Evolutionary conservation across 2,888 invertebrate genomes (phyloP).

Genomic region (Platypus cylindrus): DNA sequence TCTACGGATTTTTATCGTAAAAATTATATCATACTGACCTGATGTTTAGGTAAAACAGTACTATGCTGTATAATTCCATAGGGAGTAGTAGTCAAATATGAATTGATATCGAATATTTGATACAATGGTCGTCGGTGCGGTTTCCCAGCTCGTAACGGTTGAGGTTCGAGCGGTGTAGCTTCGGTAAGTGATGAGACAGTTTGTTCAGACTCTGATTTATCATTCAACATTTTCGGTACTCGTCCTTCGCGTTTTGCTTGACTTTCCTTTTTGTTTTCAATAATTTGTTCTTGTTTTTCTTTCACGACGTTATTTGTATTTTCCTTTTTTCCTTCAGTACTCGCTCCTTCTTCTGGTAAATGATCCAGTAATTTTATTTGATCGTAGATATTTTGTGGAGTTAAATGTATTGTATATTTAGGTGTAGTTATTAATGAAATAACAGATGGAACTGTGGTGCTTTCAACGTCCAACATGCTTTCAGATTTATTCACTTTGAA

Average conservation of each 20-base stretch:
- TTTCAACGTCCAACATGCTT: not conserved
- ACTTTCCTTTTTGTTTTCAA: conserved; percentile 4
- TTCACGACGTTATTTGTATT: not conserved
- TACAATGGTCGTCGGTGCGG: conserved; percentile 11
- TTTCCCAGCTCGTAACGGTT: conserved; percentile 13
- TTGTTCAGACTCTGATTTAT: conserved; percentile 1
- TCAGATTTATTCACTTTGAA: conserved; percentile 1
- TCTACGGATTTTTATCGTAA: no score
- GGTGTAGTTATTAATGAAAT: conserved; percentile 25
- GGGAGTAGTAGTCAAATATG: conserved; percentile 13
- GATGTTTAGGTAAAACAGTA: conserved; percentile 22
- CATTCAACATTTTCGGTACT: conserved; percentile 7
- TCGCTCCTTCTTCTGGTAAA: conserved; percentile 16
- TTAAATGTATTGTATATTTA: conserved; percentile 24
- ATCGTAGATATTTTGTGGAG: conserved; percentile 28
- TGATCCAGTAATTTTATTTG: conserved; percentile 25
- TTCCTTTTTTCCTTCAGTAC: not conserved
- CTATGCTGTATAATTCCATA: no score
- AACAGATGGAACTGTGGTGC: conserved; percentile 9
- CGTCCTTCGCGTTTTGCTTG: not conserved
- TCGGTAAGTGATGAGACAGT: no score
- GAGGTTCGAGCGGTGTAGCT: conserved; percentile 5
- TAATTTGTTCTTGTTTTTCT: not conserved
- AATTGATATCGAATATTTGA: conserved; percentile 18
- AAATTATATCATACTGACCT: conserved; percentile 10